These are phyloP conservation scores for Neuroterus valhalla DNA, from an alignment of 1,140 invertebrate genomes.

Conservation along the genomic window DNA sequence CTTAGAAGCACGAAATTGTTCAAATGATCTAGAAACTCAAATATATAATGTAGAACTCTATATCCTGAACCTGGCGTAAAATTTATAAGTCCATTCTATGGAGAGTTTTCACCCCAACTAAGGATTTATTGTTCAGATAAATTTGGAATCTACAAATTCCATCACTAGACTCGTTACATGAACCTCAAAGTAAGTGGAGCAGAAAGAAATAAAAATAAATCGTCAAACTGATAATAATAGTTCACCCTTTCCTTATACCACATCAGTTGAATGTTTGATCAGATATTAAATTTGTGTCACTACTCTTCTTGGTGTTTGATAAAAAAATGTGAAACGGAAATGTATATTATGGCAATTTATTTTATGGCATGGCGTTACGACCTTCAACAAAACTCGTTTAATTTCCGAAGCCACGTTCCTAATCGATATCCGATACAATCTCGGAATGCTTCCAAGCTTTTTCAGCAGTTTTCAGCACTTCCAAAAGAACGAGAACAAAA, in stretches of 20 bases:
- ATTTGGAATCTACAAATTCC: background rate
- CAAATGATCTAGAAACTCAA: background rate
- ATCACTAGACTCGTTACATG: background rate
- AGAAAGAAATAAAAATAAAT: too few relatives aligned
- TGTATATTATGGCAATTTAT: background rate
- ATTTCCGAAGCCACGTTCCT: constrained; percentile 20
- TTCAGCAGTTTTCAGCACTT: constrained; percentile 9
- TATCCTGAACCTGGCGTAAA: background rate
- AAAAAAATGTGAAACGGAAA: background rate
- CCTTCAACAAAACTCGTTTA: constrained; percentile 27
- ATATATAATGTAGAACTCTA: background rate
- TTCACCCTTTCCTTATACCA: too few relatives aligned
- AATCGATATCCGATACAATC: constrained; percentile 23
- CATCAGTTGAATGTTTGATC: too few relatives aligned
- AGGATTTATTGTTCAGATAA: background rate
- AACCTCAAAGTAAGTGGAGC: background rate
- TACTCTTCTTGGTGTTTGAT: background rate
- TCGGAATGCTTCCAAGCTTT: background rate
- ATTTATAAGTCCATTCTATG: background rate
- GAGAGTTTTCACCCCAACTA: background rate
- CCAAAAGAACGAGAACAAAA: constrained; percentile 2
- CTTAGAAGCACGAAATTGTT: too few relatives aligned
- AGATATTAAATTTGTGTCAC: too few relatives aligned
- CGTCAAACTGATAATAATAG: too few relatives aligned
- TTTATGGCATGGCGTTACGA: constrained; percentile 12